Evolutionary conservation across 2,888 invertebrate genomes (phyloP).

Genomic region (Steinernema hermaphroditum): DNA sequence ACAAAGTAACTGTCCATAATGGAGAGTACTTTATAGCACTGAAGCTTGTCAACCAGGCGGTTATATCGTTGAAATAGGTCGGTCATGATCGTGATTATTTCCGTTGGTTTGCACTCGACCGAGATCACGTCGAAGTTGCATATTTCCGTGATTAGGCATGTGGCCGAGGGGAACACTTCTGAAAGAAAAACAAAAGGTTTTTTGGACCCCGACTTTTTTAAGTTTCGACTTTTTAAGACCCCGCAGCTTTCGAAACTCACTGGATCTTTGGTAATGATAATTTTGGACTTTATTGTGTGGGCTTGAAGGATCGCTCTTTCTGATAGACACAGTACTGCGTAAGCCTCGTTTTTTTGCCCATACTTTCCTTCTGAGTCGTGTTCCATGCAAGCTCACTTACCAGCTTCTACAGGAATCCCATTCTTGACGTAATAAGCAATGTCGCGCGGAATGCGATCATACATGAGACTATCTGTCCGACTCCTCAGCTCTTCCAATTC

Average conservation of each 20-base stretch:
- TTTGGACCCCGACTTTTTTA: too few relatives aligned
- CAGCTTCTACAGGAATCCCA: constrained; percentile 50
- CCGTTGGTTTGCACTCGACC: constrained; percentile 61
- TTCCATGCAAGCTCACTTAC: constrained; percentile 41
- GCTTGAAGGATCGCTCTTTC: too few relatives aligned
- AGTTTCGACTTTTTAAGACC: too few relatives aligned
- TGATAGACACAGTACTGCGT: too few relatives aligned
- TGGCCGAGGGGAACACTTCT: constrained; percentile 62
- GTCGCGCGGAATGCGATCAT: constrained; percentile 55
- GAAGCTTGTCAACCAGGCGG: constrained; percentile 50
- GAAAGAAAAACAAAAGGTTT: neutral
- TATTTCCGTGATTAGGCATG: constrained; percentile 67
- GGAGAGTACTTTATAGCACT: constrained; percentile 63
- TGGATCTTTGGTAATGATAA: too few relatives aligned
- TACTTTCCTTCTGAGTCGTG: too few relatives aligned
- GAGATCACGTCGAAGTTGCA: constrained; percentile 67
- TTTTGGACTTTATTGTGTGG: too few relatives aligned
- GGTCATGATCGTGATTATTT: constrained; percentile 67
- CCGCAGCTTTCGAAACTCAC: too few relatives aligned
- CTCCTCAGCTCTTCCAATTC: constrained; percentile 53
- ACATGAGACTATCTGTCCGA: constrained; percentile 52
- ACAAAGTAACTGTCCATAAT: constrained; percentile 67
- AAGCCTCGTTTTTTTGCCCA: too few relatives aligned
- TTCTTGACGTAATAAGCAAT: constrained; percentile 54
- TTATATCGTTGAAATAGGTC: constrained; percentile 66